These are phyloP conservation scores for Ochlodes sylvanus DNA, from an alignment of 2,888 invertebrate genomes.

Conservation along the genomic window DNA sequence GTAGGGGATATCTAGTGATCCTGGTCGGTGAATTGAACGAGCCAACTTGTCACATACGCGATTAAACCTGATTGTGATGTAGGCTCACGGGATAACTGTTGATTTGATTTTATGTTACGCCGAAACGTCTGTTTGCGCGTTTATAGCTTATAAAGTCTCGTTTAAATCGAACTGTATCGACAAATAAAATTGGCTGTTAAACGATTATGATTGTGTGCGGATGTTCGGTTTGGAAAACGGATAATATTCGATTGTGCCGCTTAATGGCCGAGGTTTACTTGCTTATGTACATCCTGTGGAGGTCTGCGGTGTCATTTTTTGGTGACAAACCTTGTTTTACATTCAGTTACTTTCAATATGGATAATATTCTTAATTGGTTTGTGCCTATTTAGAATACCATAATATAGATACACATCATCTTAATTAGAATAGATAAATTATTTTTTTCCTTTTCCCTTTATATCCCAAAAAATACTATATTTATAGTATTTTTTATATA, in stretches of 20 bases:
- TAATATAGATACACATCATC: no score
- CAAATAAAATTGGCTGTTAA: constrained; percentile 78
- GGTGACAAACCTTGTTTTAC: not conserved
- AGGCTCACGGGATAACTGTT: constrained; percentile 84
- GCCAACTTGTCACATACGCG: constrained; percentile 84
- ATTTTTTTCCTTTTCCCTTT: no score
- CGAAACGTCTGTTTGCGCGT: constrained; percentile 82
- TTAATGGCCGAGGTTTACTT: constrained; percentile 24
- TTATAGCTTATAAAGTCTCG: constrained; percentile 83
- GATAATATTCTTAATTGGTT: no score
- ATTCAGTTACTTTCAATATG: not conserved
- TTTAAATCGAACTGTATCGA: constrained; percentile 76
- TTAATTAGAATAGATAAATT: no score
- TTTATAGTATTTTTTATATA: no score
- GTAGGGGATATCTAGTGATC: constrained; percentile 38
- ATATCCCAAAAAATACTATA: no score
- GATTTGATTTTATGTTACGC: constrained; percentile 84
- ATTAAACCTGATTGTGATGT: constrained; percentile 84
- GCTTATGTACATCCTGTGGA: constrained; percentile 4
- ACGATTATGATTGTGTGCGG: constrained; percentile 76
- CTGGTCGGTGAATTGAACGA: constrained; percentile 56
- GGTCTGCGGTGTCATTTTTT: constrained; percentile 1
- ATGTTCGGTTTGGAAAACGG: constrained; percentile 62
- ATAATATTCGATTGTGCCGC: constrained; percentile 57
- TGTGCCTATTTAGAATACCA: no score